Base-by-base conservation (phyloP, 2,113 vertebrate species). In the Ceratotherium simum region DNA sequence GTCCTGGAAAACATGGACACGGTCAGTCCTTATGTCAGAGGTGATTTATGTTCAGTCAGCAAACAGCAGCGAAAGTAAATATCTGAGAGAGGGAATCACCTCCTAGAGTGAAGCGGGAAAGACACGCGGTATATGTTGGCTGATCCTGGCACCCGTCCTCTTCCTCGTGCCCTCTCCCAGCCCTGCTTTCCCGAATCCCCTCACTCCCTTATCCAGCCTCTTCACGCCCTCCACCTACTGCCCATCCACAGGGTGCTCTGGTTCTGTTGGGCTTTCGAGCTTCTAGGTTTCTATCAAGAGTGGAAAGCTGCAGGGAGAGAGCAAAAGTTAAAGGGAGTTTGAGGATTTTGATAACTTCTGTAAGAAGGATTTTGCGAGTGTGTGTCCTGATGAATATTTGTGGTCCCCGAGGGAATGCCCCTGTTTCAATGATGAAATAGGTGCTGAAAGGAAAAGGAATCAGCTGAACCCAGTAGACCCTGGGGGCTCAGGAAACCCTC, bases 391-490 rank as follows among this genome's bases (percentile, higher is more conserved):
- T 9, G 18, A 48, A 23, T 33, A 25, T 6, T 80, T 18, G 10
- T 7, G 65, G 64, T 27, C 1, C 13, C 18, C 1, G n/a, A 48
- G 62, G 13, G 13, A 78, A 72, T 31, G 75, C 4, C 60, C 60
- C 18, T 9, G 20, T 20, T 31, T 27, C 8, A 23, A 16, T 58
- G 82, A 79, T 33, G 27, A 36, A 36, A 29, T 7, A 14, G 58
- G n/a, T 31, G 5, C 23, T 25, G n/a, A 79, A 54, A 33, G 29
- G 6, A 4, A 92, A 76, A 70, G 90, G 48, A 58, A 83, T 36
- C 51, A 14, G 2, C 11, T 14, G 6, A 3, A 0, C 0, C 20
- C 17, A 2, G 3, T 1, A 65, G 2, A 33, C 3, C 3, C 2
- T 5, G 4, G 12, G 9, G 16, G 20, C 25, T 16, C 3, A 2